Conservation (phyloP, 2,888 invertebrate genomes). For the Pyrochroa serraticornis region DNA sequence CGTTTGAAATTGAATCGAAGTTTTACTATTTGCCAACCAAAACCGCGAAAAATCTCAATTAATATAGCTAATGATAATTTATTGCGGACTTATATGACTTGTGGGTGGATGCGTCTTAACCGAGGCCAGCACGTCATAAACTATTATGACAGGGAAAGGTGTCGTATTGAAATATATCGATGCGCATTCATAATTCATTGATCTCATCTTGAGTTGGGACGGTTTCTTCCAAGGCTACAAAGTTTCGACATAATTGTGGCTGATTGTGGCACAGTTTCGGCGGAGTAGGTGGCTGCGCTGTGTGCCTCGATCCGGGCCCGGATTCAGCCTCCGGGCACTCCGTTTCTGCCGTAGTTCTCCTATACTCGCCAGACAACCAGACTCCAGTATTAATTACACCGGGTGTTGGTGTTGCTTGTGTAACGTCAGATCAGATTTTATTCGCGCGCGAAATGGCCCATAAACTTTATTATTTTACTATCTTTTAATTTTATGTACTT, state of each 20-base stretch:
- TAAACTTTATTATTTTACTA: too few relatives aligned
- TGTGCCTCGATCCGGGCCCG: slow-evolving; percentile 1
- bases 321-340: not conserved
- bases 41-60: not conserved
- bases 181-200: slow-evolving; percentile 5
- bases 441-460: too few relatives aligned
- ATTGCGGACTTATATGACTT: not conserved
- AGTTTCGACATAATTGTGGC: slow-evolving; percentile 8
- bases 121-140: too few relatives aligned
- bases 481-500: too few relatives aligned
- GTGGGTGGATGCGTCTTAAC: too few relatives aligned
- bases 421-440: too few relatives aligned
- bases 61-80: not conserved
- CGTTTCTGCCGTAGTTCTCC: not conserved
- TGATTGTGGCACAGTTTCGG: slow-evolving; percentile 17
- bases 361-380: slow-evolving; percentile 9
- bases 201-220: slow-evolving; percentile 5
- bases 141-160: too few relatives aligned
- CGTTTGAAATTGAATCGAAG: too few relatives aligned
- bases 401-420: too few relatives aligned
- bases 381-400: not conserved
- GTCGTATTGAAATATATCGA: not conserved
- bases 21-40: too few relatives aligned
- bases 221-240: slow-evolving; percentile 6
- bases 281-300: slow-evolving; percentile 11